phyloP scores from a whole-genome alignment of 2,888 invertebrate species.

The Eledone cirrhosa region DNA sequence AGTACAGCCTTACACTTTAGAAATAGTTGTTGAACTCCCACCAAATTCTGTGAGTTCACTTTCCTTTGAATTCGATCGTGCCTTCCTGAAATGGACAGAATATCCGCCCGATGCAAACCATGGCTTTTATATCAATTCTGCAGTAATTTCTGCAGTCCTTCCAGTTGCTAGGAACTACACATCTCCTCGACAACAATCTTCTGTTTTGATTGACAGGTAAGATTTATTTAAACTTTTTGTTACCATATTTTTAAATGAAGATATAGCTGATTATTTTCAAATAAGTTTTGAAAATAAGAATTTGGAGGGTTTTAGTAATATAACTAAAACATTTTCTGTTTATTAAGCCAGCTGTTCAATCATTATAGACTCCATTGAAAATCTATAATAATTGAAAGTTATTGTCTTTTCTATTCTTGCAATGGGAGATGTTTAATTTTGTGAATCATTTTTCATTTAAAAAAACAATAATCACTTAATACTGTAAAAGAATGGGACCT shows the following conservation, averaged over 20 bases:
- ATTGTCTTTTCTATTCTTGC: slow-evolving; percentile 8
- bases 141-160: slow-evolving; percentile 81
- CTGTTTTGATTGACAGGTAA: slow-evolving; percentile 70
- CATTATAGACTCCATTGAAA: neutral
- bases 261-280: no score
- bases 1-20: slow-evolving; percentile 85
- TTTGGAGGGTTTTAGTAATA: no score
- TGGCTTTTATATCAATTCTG: slow-evolving; percentile 94
- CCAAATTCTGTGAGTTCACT: slow-evolving; percentile 82
- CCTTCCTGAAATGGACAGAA: slow-evolving; percentile 97
- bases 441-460: no score
- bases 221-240: neutral
- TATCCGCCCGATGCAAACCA: slow-evolving; percentile 99
- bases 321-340: no score
- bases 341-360: no score
- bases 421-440: neutral
- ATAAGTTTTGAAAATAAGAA: no score
- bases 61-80: slow-evolving; percentile 89
- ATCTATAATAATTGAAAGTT: neutral
- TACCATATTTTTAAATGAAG: no score
- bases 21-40: slow-evolving; percentile 80
- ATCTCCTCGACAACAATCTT: slow-evolving; percentile 77
- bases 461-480: no score
- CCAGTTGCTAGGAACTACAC: slow-evolving; percentile 82
- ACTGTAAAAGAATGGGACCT: no score